Percentiles rank a stretch among this genome's conserved stretches.
Conservation (phyloP, 2,113 vertebrate genomes). For the Rhagologus leucostigma region DNA sequence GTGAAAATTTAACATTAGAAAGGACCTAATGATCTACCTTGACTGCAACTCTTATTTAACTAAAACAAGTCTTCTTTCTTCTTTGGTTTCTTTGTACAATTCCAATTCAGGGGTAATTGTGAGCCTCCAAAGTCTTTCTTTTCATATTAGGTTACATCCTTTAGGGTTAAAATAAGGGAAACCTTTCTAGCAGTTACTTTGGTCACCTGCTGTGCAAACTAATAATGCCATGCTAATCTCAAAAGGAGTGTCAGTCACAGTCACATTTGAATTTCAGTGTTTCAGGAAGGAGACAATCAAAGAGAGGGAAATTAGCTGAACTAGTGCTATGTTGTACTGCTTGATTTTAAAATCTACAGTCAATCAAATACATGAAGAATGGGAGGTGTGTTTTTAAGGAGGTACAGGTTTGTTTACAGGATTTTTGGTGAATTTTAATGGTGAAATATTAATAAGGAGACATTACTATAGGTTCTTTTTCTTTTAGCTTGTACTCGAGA, state of each 20-base stretch:
- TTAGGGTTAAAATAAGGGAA: not conserved
- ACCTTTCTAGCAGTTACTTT: not conserved
- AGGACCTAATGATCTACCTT: not conserved
- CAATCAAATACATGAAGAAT: not conserved
- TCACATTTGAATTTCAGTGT: not conserved
- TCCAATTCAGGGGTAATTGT: not conserved
- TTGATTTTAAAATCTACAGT: not conserved
- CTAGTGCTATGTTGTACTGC: not conserved
- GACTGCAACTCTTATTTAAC: not conserved
- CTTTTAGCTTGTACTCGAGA: not conserved
- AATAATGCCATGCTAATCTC: not conserved
- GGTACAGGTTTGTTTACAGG: not conserved
- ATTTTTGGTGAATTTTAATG: not conserved
- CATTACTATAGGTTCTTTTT: not conserved
- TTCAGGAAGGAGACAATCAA: not conserved
- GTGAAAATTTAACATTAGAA: not conserved
- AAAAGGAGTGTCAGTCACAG: not conserved
- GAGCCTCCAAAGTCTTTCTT: not conserved
- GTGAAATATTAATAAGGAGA: not conserved
- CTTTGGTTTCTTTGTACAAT: not conserved
- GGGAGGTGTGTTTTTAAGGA: not conserved
- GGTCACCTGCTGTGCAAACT: conserved; percentile 7
- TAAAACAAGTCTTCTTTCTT: not conserved
- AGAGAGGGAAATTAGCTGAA: not conserved
- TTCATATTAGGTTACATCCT: not conserved